These are phyloP conservation scores for Akabosia matsudoensis DNA, from an alignment of 1,140 invertebrate genomes.

Conservation along the genomic window DNA sequence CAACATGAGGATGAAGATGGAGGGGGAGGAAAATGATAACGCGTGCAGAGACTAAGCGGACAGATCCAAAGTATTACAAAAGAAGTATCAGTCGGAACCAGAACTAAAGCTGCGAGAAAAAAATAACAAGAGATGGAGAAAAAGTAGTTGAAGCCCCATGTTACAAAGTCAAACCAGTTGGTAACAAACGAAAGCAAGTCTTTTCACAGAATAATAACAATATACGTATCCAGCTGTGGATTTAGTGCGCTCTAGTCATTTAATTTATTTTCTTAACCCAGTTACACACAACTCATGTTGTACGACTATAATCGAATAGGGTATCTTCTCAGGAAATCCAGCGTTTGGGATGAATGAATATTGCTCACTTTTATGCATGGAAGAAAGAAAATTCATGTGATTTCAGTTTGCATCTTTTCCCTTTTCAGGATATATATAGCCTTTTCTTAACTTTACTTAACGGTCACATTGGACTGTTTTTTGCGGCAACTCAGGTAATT, in stretches of 20 bases:
- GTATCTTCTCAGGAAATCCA: not conserved
- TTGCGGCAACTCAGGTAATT: too few relatives aligned
- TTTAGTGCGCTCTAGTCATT: slow-evolving; percentile 1
- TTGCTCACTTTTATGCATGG: not conserved
- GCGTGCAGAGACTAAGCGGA: too few relatives aligned
- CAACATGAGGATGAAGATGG: not conserved
- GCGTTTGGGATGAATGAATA: not conserved
- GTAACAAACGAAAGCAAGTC: not conserved
- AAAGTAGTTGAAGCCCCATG: too few relatives aligned
- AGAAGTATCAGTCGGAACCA: too few relatives aligned
- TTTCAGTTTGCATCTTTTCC: not conserved
- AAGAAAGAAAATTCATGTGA: not conserved
- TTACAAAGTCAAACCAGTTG: too few relatives aligned
- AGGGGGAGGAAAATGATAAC: not conserved
- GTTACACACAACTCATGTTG: not conserved
- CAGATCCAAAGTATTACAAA: too few relatives aligned
- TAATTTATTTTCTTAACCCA: slow-evolving; percentile 25
- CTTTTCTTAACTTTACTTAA: not conserved
- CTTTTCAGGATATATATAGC: not conserved
- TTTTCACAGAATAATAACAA: not conserved
- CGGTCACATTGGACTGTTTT: not conserved
- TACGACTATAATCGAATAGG: not conserved
- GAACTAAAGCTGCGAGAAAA: too few relatives aligned
- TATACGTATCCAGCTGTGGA: slow-evolving; percentile 22
- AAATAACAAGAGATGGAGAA: too few relatives aligned